Evolutionary conservation across 1,140 invertebrate genomes (phyloP), one percentile per base, ranked within the genome.

Genomic region (Drosophila quadrilineata): DNA sequence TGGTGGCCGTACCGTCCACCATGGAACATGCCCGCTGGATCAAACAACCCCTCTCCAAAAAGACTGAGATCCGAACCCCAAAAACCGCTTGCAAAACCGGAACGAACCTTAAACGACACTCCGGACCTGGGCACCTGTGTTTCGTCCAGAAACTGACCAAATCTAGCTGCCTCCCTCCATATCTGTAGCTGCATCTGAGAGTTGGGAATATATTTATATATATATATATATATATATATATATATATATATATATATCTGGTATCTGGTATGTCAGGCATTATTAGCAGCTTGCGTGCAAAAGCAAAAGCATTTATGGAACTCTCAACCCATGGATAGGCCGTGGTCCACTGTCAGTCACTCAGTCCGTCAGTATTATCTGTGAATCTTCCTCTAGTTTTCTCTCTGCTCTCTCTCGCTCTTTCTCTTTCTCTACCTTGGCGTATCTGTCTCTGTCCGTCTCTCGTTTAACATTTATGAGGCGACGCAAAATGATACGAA

Each of bases 401-500:
- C n/a, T n/a, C n/a, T n/a, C n/a, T 14, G n/a, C 24, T 31, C 6
- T 3, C 36, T 38, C 16, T 38, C 4, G 9, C 0, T 3, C 31
- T 14, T 21, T 41, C 40, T 45, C 14, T 26, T 3, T 35, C 10
- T 24, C 22, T 22, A 0, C 24, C 38, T n/a, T 33, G 3, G 12
- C 10, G 19, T 9, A 31, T 17, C 9, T 36, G 8, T 14, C 33
- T 24, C 21, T 22, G n/a, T 57, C 49, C 41, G 52, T 63, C 58
- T 36, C 57, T 53, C 45, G 54, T 56, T 71, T 57, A 56, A 82
- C 75, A 82, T 87, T 88, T 88, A 88, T 88, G 86, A 87, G 80
- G 72, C 87, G 82, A 88, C 87, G 71, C 87, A 88, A 84, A 88
- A 88, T 72, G 87, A 88, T 88, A 88, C 87, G 82, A 88, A 88